These are phyloP conservation scores for Tenthredo mesomela DNA, from an alignment of 2,888 invertebrate genomes.

Conservation along the genomic window DNA sequence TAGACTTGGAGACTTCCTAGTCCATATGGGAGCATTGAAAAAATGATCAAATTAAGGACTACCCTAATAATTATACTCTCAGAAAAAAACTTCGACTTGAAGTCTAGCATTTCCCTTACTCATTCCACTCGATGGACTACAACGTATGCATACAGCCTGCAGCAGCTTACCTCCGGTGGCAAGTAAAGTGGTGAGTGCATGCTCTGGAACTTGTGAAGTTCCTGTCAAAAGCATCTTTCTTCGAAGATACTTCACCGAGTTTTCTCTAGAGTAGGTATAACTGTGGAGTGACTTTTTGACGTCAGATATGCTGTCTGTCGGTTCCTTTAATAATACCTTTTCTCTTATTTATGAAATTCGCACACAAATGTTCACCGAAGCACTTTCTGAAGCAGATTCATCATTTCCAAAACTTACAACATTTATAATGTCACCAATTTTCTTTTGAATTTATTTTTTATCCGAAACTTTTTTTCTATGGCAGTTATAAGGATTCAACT, in stretches of 20 bases:
- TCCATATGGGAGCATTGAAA: no score
- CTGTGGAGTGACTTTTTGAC: not conserved
- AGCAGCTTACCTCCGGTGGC: not conserved
- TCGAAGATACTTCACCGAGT: not conserved
- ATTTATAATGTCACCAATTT: not conserved
- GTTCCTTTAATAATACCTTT: not conserved
- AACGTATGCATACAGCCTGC: not conserved
- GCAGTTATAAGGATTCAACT: not conserved
- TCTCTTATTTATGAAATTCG: not conserved
- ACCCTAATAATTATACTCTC: not conserved
- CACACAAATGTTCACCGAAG: not conserved
- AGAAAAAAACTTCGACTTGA: not conserved
- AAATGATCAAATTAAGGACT: no score
- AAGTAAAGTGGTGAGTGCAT: conserved; percentile 36
- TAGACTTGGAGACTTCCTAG: no score
- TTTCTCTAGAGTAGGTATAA: not conserved
- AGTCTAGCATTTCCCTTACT: not conserved
- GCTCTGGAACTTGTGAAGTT: not conserved
- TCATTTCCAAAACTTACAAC: not conserved
- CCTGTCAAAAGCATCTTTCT: conserved; percentile 21
- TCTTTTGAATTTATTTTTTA: not conserved
- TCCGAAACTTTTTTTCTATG: not conserved
- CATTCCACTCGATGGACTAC: not conserved
- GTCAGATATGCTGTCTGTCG: not conserved
- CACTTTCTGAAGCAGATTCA: not conserved